These are phyloP conservation scores for Vollenhovia emeryi DNA, from an alignment of 1,140 invertebrate genomes.

Conservation along the genomic window DNA sequence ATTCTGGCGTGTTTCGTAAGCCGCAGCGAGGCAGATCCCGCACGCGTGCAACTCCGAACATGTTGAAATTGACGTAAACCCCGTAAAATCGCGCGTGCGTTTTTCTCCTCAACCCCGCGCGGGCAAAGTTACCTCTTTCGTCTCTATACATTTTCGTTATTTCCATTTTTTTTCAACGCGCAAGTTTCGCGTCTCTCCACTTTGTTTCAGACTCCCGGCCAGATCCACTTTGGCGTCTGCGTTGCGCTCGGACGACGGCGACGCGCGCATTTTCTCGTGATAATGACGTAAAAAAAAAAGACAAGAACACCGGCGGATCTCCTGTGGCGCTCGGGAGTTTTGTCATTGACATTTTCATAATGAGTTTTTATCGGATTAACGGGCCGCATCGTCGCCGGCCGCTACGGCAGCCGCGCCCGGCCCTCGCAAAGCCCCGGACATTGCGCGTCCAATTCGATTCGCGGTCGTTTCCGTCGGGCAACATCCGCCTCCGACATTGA, in stretches of 20 bases:
- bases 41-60: conserved; percentile 7
- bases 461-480: conserved; percentile 45
- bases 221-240: too few species aligned
- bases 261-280: background rate
- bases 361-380: conserved; percentile 53
- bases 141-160: background rate
- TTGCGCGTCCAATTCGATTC: conserved; percentile 52
- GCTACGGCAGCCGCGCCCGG: background rate
- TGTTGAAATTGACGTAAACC: conserved; percentile 32
- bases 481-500: conserved; percentile 46
- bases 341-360: conserved; percentile 53
- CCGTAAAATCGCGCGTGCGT: background rate
- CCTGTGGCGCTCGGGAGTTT: conserved; percentile 5
- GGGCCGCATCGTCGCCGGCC: background rate
- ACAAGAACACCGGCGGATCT: background rate
- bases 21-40: background rate
- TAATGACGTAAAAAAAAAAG: conserved; percentile 24
- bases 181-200: background rate
- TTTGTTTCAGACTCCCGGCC: background rate
- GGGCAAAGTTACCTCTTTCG: background rate
- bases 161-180: background rate
- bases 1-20: conserved; percentile 38
- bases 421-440: conserved; percentile 19
- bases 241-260: background rate
- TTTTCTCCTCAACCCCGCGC: background rate